Evolutionary conservation across 2,888 invertebrate genomes (phyloP), one percentile per base, ranked within the genome.

Genomic region (Agrotis ipsilon): DNA sequence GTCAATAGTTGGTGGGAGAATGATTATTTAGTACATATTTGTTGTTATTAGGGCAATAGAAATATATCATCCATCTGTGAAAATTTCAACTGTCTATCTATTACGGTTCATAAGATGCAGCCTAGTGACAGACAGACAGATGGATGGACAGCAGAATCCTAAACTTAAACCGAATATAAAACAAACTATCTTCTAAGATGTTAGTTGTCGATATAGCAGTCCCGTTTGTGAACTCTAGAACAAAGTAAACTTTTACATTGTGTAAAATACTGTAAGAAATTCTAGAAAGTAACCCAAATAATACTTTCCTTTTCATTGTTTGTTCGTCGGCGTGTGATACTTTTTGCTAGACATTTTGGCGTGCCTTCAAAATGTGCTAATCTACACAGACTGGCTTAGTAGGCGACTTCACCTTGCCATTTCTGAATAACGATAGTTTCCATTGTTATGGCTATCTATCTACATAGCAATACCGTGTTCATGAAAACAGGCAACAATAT

Each of bases 231-330:
- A 39, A 39, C 39, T 7, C 32, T 32, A 11, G 9, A 39, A 9
- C 39, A 39, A 11, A 39, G 11, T 39, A 11, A 48, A 27, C 18
- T 14, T 39, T 18, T 13, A 21, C n/a, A 51, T 5, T 18, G 54
- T 55, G 48, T 45, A 68, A 68, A 74, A 61, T 61, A 61, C 55
- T 75, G 68, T 75, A 68, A 60, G 45, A 75, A 51, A 51, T 49
- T 59, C 32, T 45, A 70, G 70, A 75, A 75, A 76, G 71, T 63
- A 45, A 59, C 62, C 43, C 49, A 63, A 59, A 76, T 49, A 63
- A 43, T 13, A 69, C 71, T 76, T 75, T 76, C 63, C 14, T 46
- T 76, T 70, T 59, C 48, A 76, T 75, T 76, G 74, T 76, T 70
- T 54, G 62, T 58, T 58, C 32, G 63, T 24, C 18, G 52, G 52